phyloP scores from a whole-genome alignment of 2,888 invertebrate genomes.

The Dascillus cervinus region DNA sequence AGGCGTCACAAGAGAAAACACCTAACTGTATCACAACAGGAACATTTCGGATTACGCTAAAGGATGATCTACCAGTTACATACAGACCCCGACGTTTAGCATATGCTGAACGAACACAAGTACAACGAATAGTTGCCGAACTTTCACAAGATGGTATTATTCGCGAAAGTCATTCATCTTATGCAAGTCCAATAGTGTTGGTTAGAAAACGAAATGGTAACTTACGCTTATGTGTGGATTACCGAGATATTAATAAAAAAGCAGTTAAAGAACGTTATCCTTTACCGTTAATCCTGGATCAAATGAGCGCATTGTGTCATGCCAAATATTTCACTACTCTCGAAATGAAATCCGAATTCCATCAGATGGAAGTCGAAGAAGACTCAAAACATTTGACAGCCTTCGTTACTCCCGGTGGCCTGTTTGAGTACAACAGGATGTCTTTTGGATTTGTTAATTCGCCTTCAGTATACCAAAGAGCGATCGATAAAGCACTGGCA shows the following conservation, averaged over 20 bases:
- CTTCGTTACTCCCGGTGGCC: conserved; percentile 17
- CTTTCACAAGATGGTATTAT: no score
- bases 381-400: conserved; percentile 16
- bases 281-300: no score
- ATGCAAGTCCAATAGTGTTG: no score
- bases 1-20: not conserved
- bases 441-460: conserved; percentile 18
- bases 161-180: no score
- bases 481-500: conserved; percentile 18
- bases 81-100: not conserved
- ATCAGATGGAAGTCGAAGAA: conserved; percentile 19
- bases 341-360: conserved; percentile 20
- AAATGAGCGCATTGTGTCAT: no score
- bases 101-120: not conserved
- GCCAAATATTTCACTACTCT: no score
- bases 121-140: no score
- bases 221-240: no score
- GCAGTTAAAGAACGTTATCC: no score
- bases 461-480: conserved; percentile 15
- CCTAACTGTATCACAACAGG: not conserved
- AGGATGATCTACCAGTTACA: not conserved
- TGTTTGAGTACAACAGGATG: conserved; percentile 16
- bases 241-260: no score
- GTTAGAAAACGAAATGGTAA: no score
- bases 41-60: not conserved